Evolutionary conservation across 2,113 vertebrate genomes (phyloP).

Genomic region (Cacatua alba): DNA sequence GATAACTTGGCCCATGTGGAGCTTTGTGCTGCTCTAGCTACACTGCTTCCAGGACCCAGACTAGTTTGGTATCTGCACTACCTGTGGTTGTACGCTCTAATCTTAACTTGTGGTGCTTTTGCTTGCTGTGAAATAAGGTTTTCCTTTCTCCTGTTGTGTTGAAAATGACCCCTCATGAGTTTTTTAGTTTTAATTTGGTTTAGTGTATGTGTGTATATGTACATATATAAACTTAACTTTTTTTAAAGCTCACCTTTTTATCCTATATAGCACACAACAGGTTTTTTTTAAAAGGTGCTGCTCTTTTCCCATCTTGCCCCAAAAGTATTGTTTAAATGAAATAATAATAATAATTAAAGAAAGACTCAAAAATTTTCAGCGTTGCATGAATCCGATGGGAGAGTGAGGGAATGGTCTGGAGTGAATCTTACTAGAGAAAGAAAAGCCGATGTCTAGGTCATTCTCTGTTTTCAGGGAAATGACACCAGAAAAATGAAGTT

Average conservation of each 20-base stretch:
- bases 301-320: constrained; percentile 53
- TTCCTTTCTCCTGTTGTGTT: constrained; percentile 51
- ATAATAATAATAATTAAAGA: constrained; percentile 57
- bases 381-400: background rate
- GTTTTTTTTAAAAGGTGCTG: constrained; percentile 70
- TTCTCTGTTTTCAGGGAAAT: background rate
- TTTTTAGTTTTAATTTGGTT: constrained; percentile 64
- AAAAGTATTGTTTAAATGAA: constrained; percentile 71
- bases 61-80: constrained; percentile 21
- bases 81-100: background rate
- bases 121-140: constrained; percentile 70
- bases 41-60: background rate
- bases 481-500: background rate
- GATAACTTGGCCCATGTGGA: background rate
- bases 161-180: background rate
- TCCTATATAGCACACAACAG: constrained; percentile 62
- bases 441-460: background rate
- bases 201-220: constrained; percentile 64
- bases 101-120: constrained; percentile 52
- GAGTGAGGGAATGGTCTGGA: background rate
- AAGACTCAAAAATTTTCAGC: constrained; percentile 5
- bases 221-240: constrained; percentile 67
- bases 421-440: background rate
- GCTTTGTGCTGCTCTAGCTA: background rate
- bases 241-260: constrained; percentile 73